These are phyloP conservation scores for Sitophilus oryzae DNA, from an alignment of 1,140 invertebrate genomes.

Conservation along the genomic window DNA sequence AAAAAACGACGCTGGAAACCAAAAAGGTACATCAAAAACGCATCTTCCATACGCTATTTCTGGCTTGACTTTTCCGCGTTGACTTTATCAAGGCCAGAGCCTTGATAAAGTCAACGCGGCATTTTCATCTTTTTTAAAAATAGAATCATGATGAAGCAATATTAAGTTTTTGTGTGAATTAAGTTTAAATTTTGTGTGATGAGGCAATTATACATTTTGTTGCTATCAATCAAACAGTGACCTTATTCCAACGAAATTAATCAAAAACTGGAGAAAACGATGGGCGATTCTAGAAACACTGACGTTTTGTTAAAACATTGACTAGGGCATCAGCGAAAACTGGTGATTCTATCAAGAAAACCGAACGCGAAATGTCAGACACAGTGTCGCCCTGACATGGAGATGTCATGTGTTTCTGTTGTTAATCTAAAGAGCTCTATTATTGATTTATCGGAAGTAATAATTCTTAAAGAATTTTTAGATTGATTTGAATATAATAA, in stretches of 20 bases:
- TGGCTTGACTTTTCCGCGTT: too few species aligned
- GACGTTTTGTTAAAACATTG: not conserved
- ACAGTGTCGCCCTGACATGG: conserved; percentile 17
- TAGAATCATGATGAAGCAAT: too few species aligned
- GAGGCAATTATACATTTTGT: too few species aligned
- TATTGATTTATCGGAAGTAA: conserved; percentile 12
- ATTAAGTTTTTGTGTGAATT: too few species aligned
- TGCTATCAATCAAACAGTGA: too few species aligned
- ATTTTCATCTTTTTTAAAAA: conserved; percentile 24
- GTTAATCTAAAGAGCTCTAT: conserved; percentile 12
- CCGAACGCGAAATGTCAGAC: conserved; percentile 12
- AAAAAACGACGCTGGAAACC: conserved; percentile 42
- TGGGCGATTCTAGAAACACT: too few species aligned
- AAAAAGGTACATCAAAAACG: conserved; percentile 36
- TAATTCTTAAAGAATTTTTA: not conserved
- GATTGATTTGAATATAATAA: not conserved
- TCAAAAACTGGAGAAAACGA: conserved; percentile 30
- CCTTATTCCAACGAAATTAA: not conserved
- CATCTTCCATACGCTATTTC: conserved; percentile 5
- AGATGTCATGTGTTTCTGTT: conserved; percentile 27
- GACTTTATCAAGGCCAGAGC: too few species aligned
- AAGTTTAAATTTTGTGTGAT: too few species aligned
- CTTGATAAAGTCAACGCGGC: conserved; percentile 15
- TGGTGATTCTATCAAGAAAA: not conserved
- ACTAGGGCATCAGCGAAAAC: too few species aligned